Evolutionary conservation across 2,888 invertebrate genomes (phyloP), one percentile per base, ranked within the genome.

Genomic region (Lochmaea crataegi): DNA sequence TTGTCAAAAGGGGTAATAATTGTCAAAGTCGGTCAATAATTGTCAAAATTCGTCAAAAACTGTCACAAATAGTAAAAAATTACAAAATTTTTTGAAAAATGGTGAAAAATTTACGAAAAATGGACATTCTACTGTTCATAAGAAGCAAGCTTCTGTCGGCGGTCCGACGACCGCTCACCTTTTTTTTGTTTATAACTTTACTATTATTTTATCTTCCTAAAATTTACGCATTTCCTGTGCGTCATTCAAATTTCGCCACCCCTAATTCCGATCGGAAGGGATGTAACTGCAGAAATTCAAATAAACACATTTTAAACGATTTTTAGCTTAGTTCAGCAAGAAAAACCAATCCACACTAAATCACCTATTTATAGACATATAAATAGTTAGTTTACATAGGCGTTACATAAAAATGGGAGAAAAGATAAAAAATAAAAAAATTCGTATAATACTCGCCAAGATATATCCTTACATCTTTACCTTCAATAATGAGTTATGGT

Each of bases 231-330:
- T 70, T 74, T 64, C 74, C 68, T 71, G 68, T 67, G 66, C 67
- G 66, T 57, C 74, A 58, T 71, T 68, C 65, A 71, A 71, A 65
- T 68, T 57, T 68, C 64, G 64, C 70, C 11, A 65, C 38, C 69
- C 68, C 65, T 74, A 71, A 73, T 74, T 77, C 80, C 72, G 61
- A 63, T 53, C 58, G 71, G 74, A 74, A 73, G 72, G 76, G 76
- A 77, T 75, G 70, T 78, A 81, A 14, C 69, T 53, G 61, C 79
- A 80, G 83, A 84, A 84, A 83, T 84, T 84, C 83, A 83, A 84
- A 85, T 84, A 85, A 84, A 85, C 84, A 84, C 76, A 84, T 85
- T 85, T 84, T 84, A 84, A 84, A 83, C 83, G 84, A 83, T 76
- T 69, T 74, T 61, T 72, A 81, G 83, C 84, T 83, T 82, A 83